Base-by-base conservation (phyloP, 2,113 vertebrate species). In the Gambusia affinis region DNA sequence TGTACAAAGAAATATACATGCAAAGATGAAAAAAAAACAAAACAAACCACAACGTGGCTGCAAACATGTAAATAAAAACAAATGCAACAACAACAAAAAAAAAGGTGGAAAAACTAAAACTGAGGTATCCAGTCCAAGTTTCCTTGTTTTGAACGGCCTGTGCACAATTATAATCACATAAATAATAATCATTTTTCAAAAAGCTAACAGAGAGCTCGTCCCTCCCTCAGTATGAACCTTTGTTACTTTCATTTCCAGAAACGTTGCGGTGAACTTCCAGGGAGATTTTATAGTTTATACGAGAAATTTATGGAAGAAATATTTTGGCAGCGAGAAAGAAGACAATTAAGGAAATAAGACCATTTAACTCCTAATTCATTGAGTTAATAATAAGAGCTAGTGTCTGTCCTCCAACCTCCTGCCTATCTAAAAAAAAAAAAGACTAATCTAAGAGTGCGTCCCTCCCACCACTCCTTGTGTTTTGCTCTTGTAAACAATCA, bases 1-100 rank as follows among this genome's bases (percentile, higher is more conserved):
- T 97, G 95, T 98, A 97, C 97, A 97, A 96, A 96, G 94, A 96
- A 96, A 96, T 97, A 95, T 96, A 97, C 95, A 96, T 97, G 96
- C 96, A 96, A 95, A 96, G 92, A 93, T 94, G 92, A 94, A 81
- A 86, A 84, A 29, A 81, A 70, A 96, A 95, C n/a, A 96, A 92
- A 93, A 94, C 19, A 81, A 10, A 2, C 8, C 8, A 57, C 51
- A 57, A 51, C n/a, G 51, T 57, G n/a, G 79, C 31, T 67, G 19
- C 66, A 86, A 87, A 85, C 72, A 80, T 75, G 94, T 95, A 94
- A 95, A 75, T 57, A 72, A 24, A 64, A 86, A 78, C 70, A 82
- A 85, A 84, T 70, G 82, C 63, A 66, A 87, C 66, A 79, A 87
- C 79, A 81, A 62, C 37, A 24, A 70, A 33, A 79, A 62, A 44